phyloP scores from a whole-genome alignment of 2,113 vertebrate species.

The Alces alces region DNA sequence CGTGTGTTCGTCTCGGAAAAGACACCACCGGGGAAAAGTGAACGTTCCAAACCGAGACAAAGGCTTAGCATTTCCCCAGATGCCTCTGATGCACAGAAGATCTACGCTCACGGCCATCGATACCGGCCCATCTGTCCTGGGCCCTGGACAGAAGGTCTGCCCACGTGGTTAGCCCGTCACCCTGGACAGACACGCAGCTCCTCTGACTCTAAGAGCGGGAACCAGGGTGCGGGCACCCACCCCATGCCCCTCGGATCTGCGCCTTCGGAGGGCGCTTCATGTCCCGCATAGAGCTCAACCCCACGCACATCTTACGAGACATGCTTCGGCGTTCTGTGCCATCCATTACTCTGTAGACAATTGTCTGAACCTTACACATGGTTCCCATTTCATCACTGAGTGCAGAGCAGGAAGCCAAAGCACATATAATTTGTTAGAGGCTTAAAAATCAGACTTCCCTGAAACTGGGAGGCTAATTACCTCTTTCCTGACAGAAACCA shows the following conservation, averaged over 20 bases:
- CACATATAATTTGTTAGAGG: neutral
- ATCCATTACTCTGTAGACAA: neutral
- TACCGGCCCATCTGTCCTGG: neutral
- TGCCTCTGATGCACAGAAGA: neutral
- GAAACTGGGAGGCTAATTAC: constrained; percentile 80
- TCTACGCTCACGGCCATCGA: neutral
- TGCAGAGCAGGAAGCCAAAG: neutral
- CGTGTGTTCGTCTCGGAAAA: neutral
- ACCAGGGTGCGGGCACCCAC: accelerated
- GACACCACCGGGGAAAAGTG: neutral
- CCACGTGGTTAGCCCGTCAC: neutral
- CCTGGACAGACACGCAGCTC: neutral
- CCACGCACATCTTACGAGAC: neutral
- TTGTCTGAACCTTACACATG: neutral
- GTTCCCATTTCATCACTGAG: neutral
- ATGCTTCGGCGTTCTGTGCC: neutral
- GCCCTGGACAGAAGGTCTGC: neutral
- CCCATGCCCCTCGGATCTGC: neutral
- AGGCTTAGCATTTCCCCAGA: neutral
- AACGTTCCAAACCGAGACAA: neutral
- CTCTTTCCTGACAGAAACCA: constrained; percentile 88
- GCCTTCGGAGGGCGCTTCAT: neutral
- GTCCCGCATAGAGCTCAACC: neutral
- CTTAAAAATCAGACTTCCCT: neutral
- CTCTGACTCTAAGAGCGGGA: neutral